A percentile compares a stretch with the other conserved stretches of the same genome.
These are phyloP conservation scores for Oncorhynchus gorbuscha DNA, from an alignment of 2,113 vertebrate species.

Conservation along the genomic window DNA sequence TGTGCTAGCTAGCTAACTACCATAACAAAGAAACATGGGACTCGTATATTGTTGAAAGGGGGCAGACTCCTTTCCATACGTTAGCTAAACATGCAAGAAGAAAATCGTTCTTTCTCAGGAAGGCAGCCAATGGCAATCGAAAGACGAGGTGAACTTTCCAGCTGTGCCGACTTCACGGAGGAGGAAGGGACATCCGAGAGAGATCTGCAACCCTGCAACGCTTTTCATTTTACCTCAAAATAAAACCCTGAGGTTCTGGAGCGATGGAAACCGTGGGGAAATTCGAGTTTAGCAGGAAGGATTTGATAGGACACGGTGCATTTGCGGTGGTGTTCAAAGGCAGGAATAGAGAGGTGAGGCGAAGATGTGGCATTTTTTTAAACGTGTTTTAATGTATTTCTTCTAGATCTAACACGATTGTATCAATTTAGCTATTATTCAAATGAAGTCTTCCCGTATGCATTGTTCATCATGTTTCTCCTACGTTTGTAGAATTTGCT, in stretches of 20 bases:
- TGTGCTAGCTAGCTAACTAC: no score
- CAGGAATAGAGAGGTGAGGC: conserved; percentile 86
- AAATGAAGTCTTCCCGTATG: no score
- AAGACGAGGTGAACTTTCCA: conserved; percentile 63
- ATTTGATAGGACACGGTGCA: conserved; percentile 94
- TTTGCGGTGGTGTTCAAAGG: conserved; percentile 98
- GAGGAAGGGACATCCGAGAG: conserved; percentile 55
- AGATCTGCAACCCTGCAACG: conserved; percentile 42
- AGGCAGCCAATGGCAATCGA: conserved; percentile 77
- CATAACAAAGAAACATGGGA: conserved; percentile 36
- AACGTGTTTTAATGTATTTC: no score
- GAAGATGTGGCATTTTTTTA: neutral
- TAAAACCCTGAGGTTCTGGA: neutral
- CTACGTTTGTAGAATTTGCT: no score
- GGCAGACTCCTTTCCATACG: conserved; percentile 31
- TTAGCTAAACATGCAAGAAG: conserved; percentile 73
- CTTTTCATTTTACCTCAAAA: conserved; percentile 24
- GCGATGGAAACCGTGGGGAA: conserved; percentile 90
- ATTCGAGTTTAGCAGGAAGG: conserved; percentile 97
- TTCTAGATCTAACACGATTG: neutral
- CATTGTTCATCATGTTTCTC: no score
- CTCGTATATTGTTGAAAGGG: conserved; percentile 32
- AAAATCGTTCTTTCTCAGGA: conserved; percentile 59
- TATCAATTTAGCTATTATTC: no score
- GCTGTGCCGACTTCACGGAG: conserved; percentile 60